A percentile compares a stretch with the other conserved stretches of the same genome.
Evolutionary conservation across 2,113 vertebrate species (phyloP).

Genomic region (Gymnogyps californianus): DNA sequence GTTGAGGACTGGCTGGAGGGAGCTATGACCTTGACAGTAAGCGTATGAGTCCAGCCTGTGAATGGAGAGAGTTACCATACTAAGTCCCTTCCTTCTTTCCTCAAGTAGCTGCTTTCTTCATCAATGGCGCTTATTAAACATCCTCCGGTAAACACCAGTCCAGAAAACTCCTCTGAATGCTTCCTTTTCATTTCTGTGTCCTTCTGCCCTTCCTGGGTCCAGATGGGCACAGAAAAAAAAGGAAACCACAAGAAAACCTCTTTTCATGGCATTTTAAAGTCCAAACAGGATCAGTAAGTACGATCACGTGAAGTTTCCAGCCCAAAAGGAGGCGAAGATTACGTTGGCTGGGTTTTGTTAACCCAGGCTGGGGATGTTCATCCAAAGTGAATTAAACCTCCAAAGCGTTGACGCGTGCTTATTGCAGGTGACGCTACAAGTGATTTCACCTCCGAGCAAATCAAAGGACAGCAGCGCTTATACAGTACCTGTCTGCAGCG

Average conservation of each 20-base stretch:
- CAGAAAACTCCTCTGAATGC: background rate
- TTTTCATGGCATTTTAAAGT: background rate
- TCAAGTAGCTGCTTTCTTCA: background rate
- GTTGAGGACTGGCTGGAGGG: background rate
- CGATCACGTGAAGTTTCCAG: fast-evolving
- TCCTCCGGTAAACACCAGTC: background rate
- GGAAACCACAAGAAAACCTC: background rate
- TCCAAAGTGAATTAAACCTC: background rate
- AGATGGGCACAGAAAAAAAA: background rate
- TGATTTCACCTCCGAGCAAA: background rate
- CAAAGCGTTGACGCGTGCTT: background rate
- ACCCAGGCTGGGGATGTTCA: background rate
- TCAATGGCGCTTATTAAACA: background rate
- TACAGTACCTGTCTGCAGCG: constrained; percentile 88
- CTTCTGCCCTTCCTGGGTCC: background rate
- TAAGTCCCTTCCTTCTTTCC: background rate
- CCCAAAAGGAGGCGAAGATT: background rate
- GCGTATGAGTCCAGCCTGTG: background rate
- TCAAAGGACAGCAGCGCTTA: background rate
- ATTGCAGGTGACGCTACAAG: background rate
- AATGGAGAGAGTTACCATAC: background rate
- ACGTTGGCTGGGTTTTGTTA: background rate
- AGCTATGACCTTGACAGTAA: background rate
- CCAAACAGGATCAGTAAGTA: background rate
- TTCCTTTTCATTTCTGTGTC: background rate